Base-by-base conservation (phyloP, 2,113 vertebrate species). In the Talpa occidentalis region DNA sequence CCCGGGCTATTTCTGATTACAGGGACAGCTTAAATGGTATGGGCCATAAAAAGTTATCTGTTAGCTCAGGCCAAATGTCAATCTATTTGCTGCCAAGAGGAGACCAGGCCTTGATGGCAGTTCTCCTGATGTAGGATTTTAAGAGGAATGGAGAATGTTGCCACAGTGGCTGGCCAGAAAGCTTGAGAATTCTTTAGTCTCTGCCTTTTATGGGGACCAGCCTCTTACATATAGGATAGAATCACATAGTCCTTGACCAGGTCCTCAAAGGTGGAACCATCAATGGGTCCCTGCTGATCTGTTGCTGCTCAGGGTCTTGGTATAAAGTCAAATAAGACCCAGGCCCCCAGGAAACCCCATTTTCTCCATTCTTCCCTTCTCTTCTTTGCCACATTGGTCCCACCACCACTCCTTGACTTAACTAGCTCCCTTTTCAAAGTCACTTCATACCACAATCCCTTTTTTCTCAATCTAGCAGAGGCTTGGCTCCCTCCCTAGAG, bases 1-100 rank as follows among this genome's bases (percentile, higher is more conserved):
- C 93, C 87, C 5, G 0, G 86, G 83, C 95, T 96, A 91, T 96
- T 97, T 94, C 86, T 94, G 89, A 94, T 79, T 70, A 77, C 35
- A 49, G 79, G 91, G 95, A 92, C 74, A 77, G 91, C 40, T 82
- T 96, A 72, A 95, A 79, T 16, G 44, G 69, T 60, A 26, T 72
- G 91, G 83, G 52, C 83, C 79, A 28, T 83, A 82, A 94, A 94
- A 95, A 94, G 83, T 80, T 78, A 79, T 91, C 64, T 95, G 89
- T 60, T 83, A 66, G 7, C 82, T 88, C 67, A 94, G 95, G 80
- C 90, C 66, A 83, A 83, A 56, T 84, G 80, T 67, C 54, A 44
- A 35, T 94, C 94, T 95, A 14, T 93, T 96, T 91, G 74, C 73
- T 81, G 64, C 86, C 44, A 52, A 74, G 89, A 47, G 44, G 56